Conservation (phyloP, 2,113 vertebrate genomes). For the Aegotheles bennettii region DNA sequence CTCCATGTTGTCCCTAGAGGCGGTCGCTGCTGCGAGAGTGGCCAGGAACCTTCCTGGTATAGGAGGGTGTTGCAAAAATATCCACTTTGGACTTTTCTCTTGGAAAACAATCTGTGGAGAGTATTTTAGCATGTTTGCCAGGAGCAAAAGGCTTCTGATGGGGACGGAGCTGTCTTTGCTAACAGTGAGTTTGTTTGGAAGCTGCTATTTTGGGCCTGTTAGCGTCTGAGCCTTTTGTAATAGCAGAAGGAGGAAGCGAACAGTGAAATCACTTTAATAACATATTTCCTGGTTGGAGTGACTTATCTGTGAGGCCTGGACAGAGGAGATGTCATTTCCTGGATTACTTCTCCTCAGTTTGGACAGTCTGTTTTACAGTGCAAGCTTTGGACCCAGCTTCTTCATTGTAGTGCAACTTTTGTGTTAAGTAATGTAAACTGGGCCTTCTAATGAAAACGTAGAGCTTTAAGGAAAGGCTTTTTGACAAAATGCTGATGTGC, state of each 20-base stretch:
- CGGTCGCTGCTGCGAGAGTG: neutral
- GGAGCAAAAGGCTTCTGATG: neutral
- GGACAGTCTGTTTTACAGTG: neutral
- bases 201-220: conserved; percentile 44
- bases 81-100: neutral
- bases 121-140: neutral
- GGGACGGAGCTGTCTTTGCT: neutral
- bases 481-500: neutral
- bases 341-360: conserved; percentile 60
- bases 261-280: conserved; percentile 75
- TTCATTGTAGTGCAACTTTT: neutral
- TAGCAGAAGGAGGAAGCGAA: conserved; percentile 74
- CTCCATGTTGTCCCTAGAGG: neutral
- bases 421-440: neutral
- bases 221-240: conserved; percentile 45
- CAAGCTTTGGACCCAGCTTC: neutral
- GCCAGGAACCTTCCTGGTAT: neutral
- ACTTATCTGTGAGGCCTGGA: conserved; percentile 73
- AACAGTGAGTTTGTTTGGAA: neutral
- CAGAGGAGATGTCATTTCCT: conserved; percentile 79
- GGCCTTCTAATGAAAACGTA: neutral
- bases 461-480: neutral
- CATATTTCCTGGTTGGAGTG: conserved; percentile 73
- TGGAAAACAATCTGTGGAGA: neutral
- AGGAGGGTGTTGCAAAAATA: neutral